These are phyloP conservation scores for Globodera rostochiensis DNA, from an alignment of 1,140 invertebrate species.

Conservation along the genomic window DNA sequence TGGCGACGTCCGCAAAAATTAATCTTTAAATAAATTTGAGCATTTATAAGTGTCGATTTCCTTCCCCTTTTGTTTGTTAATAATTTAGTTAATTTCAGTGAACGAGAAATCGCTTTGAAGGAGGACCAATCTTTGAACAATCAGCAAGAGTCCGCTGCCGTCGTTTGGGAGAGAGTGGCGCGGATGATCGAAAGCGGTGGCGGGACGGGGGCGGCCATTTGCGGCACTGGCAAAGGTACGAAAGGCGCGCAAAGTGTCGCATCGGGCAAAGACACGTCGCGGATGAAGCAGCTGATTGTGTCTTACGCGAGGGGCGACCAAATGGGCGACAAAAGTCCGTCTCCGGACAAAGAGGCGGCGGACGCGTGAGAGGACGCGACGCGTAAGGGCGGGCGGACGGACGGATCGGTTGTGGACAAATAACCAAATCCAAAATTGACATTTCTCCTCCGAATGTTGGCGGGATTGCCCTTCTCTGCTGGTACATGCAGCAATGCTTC, in stretches of 20 bases:
- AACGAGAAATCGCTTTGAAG: constrained; percentile 39
- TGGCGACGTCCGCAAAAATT: too few relatives aligned
- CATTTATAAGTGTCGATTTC: neutral
- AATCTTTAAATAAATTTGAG: too few relatives aligned
- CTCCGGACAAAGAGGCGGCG: constrained; percentile 8
- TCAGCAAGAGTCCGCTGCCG: constrained; percentile 5
- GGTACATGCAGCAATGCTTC: too few relatives aligned
- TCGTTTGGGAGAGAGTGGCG: constrained; percentile 43
- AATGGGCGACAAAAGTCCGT: constrained; percentile 23
- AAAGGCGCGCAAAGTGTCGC: constrained; percentile 6
- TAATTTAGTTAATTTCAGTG: constrained; percentile 24
- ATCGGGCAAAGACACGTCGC: constrained; percentile 38
- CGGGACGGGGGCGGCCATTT: neutral
- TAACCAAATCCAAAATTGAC: neutral
- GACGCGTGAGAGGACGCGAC: neutral
- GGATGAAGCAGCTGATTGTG: constrained; percentile 44
- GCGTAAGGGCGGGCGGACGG: neutral
- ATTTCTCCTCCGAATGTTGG: neutral
- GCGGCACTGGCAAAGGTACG: neutral
- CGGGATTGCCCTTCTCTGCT: too few relatives aligned
- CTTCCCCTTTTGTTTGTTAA: neutral
- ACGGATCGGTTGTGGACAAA: neutral
- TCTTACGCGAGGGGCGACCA: constrained; percentile 9
- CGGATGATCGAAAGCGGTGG: constrained; percentile 48
- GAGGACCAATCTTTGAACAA: constrained; percentile 21